These are phyloP conservation scores for Ctenicera cuprea DNA, from an alignment of 2,888 invertebrate genomes.

Conservation along the genomic window DNA sequence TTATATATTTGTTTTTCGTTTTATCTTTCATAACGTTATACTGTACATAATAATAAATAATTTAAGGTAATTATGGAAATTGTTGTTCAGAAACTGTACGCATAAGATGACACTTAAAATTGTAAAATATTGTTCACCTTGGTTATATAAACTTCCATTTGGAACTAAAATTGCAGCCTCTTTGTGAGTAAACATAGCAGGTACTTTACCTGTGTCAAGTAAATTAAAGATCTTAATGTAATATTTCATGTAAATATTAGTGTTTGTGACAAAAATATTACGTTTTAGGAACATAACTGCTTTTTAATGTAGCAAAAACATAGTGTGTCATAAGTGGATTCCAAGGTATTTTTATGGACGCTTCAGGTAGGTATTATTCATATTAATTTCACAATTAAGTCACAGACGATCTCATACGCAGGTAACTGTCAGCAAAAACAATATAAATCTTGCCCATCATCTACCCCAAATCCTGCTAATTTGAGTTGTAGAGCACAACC, in stretches of 20 bases:
- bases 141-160: slow-evolving; percentile 16
- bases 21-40: neutral
- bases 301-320: slow-evolving; percentile 1
- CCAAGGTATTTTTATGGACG: neutral
- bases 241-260: too few relatives aligned
- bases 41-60: neutral
- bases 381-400: neutral
- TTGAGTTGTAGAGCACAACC: neutral
- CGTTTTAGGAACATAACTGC: neutral
- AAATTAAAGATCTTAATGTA: neutral
- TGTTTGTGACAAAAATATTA: neutral
- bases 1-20: slow-evolving; percentile 35
- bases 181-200: slow-evolving; percentile 11
- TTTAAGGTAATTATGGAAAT: slow-evolving; percentile 24
- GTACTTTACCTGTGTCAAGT: too few relatives aligned
- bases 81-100: slow-evolving; percentile 6
- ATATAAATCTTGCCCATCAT: too few relatives aligned
- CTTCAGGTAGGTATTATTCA: slow-evolving; percentile 1
- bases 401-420: slow-evolving; percentile 3
- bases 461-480: neutral
- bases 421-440: slow-evolving; percentile 1
- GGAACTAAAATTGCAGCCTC: neutral
- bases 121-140: slow-evolving; percentile 12
- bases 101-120: slow-evolving; percentile 29
- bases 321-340: neutral